Conservation (phyloP, 2,888 invertebrate species). For the Dromius quadrimaculatus region DNA sequence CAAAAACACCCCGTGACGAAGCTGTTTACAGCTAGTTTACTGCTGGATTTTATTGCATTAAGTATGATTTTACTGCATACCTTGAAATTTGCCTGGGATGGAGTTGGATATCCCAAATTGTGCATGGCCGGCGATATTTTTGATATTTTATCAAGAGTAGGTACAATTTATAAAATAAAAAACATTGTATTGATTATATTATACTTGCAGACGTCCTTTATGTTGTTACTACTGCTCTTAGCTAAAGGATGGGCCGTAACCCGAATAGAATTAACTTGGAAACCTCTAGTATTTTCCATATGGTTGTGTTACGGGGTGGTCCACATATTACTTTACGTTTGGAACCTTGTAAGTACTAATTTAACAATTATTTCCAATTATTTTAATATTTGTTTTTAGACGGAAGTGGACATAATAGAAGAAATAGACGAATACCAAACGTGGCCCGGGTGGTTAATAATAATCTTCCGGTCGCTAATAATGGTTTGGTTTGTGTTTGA, state of each 20-base stretch:
- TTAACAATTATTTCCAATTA: neutral
- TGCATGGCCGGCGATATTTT: constrained; percentile 91
- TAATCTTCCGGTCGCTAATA: constrained; percentile 85
- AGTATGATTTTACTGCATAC: constrained; percentile 90
- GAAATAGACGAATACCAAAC: constrained; percentile 98
- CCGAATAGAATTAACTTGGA: constrained; percentile 88
- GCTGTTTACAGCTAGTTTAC: constrained; percentile 87
- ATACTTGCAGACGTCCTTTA: constrained; percentile 85
- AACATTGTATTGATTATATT: constrained; percentile 53
- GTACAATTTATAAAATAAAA: constrained; percentile 57
- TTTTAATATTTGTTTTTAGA: constrained; percentile 70
- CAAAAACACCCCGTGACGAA: constrained; percentile 94
- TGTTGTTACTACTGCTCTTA: constrained; percentile 89
- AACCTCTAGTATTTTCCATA: constrained; percentile 84
- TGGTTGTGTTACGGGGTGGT: constrained; percentile 94
- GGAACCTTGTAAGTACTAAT: constrained; percentile 87
- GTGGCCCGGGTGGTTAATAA: constrained; percentile 96
- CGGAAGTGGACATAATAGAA: constrained; percentile 95
- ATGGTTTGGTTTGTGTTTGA: constrained; percentile 91
- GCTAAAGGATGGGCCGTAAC: constrained; percentile 99
- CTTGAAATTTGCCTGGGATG: constrained; percentile 91
- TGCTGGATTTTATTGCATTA: constrained; percentile 87
- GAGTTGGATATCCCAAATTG: constrained; percentile 85
- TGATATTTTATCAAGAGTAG: constrained; percentile 90
- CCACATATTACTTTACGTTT: constrained; percentile 92